These are phyloP conservation scores for Anastatus disparis DNA, from an alignment of 1,140 invertebrate genomes.

Conservation along the genomic window DNA sequence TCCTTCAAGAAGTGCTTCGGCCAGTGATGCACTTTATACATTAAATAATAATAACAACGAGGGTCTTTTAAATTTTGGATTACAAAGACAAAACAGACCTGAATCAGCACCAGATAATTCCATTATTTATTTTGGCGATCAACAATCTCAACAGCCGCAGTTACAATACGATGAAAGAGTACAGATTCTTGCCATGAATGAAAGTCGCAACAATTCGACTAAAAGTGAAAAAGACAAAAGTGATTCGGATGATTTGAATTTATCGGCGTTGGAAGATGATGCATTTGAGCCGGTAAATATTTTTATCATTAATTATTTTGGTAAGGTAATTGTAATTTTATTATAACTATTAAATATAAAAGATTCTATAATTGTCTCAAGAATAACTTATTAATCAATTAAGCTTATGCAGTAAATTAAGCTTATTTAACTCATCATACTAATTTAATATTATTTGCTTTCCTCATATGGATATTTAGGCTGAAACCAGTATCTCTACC, in stretches of 20 bases:
- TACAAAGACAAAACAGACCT: constrained; percentile 38
- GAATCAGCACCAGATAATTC: constrained; percentile 51
- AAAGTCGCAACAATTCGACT: background rate
- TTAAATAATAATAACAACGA: constrained; percentile 2
- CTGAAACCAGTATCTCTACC: background rate
- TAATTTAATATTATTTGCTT: too few species aligned
- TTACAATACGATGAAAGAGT: constrained; percentile 17
- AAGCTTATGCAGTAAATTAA: too few species aligned
- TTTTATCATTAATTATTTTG: background rate
- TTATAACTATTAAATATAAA: too few species aligned
- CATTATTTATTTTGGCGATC: constrained; percentile 41
- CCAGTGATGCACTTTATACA: constrained; percentile 47
- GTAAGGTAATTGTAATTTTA: too few species aligned
- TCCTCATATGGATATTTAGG: too few species aligned
- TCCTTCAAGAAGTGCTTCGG: constrained; percentile 51
- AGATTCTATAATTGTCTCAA: too few species aligned
- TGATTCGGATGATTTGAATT: background rate
- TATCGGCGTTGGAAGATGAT: constrained; percentile 7
- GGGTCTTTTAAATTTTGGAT: constrained; percentile 17
- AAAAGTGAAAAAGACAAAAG: background rate
- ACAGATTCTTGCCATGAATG: constrained; percentile 16
- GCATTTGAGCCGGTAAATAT: constrained; percentile 14
- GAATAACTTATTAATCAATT: too few species aligned
- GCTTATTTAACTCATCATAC: too few species aligned
- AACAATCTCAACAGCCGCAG: background rate